Percentiles rank a stretch among this genome's conserved stretches.
Conservation (phyloP, 64 coral and sea anemone genomes). For the Montipora capricornis region DNA sequence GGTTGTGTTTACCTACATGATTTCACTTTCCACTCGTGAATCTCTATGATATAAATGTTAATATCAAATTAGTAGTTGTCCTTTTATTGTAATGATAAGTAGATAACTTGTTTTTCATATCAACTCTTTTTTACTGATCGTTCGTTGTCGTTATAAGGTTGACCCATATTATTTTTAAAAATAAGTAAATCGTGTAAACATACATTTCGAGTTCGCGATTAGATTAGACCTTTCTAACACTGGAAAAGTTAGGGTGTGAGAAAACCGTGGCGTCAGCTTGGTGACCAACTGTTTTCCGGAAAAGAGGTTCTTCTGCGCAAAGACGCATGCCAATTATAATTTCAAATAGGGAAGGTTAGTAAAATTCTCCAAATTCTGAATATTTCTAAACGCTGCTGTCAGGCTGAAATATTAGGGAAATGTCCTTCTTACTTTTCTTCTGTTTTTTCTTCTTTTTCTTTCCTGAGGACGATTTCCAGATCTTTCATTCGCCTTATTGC, state of each 20-base stretch:
- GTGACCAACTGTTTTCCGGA: no score
- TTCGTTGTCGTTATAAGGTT: neutral
- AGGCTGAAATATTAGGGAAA: no score
- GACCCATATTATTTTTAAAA: neutral
- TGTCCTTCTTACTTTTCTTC: no score
- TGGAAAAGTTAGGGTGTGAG: neutral
- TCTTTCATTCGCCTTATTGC: no score
- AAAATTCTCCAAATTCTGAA: no score
- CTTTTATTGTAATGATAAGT: neutral
- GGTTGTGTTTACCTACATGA: constrained; percentile 19
- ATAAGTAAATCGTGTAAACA: neutral
- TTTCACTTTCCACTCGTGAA: constrained; percentile 6
- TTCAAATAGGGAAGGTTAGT: no score
- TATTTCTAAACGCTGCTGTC: no score
- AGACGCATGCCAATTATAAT: no score
- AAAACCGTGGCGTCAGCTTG: neutral
- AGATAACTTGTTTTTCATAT: neutral
- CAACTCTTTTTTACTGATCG: neutral
- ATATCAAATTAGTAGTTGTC: constrained; percentile 6
- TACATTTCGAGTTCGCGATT: no score
- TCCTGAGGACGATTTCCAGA: no score
- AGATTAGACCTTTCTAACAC: neutral
- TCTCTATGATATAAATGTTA: constrained; percentile 20
- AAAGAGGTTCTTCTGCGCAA: no score
- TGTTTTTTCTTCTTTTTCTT: no score